A percentile compares a stretch with the other conserved stretches of the same genome.
These are phyloP conservation scores for Eledone cirrhosa DNA, from an alignment of 2,888 invertebrate genomes.

Conservation along the genomic window DNA sequence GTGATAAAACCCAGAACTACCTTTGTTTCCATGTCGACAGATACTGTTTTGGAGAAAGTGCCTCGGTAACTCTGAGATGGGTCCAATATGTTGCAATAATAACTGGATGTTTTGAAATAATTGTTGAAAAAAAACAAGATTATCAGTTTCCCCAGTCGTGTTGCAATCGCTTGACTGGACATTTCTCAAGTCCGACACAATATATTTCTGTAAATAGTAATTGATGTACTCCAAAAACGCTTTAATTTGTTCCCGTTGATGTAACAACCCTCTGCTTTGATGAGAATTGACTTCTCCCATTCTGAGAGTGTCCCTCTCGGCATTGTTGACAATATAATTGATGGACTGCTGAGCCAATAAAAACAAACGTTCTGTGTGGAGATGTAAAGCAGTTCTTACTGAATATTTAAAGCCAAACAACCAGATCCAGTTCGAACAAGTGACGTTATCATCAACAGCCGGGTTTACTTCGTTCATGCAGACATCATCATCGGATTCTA, in stretches of 20 bases:
- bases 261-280: neutral
- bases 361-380: neutral
- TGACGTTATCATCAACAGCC: neutral
- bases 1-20: conserved; percentile 34
- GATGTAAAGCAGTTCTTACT: neutral
- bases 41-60: conserved; percentile 16
- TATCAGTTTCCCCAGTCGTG: neutral
- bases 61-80: neutral
- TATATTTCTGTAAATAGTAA: neutral
- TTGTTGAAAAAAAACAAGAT: conserved; percentile 1
- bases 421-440: neutral
- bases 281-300: neutral
- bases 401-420: conserved; percentile 7
- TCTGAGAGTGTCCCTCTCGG: neutral
- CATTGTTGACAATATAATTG: neutral
- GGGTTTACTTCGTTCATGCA: neutral
- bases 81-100: neutral
- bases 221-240: neutral
- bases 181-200: neutral
- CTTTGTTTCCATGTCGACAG: neutral
- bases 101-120: conserved; percentile 3
- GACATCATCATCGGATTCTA: neutral
- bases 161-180: neutral
- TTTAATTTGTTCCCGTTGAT: conserved; percentile 12
- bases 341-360: neutral